These are phyloP conservation scores for Chrysaora quinquecirrha DNA, from an alignment of 30 jellyfish, hydroid and myxozoan species.

Conservation along the genomic window DNA sequence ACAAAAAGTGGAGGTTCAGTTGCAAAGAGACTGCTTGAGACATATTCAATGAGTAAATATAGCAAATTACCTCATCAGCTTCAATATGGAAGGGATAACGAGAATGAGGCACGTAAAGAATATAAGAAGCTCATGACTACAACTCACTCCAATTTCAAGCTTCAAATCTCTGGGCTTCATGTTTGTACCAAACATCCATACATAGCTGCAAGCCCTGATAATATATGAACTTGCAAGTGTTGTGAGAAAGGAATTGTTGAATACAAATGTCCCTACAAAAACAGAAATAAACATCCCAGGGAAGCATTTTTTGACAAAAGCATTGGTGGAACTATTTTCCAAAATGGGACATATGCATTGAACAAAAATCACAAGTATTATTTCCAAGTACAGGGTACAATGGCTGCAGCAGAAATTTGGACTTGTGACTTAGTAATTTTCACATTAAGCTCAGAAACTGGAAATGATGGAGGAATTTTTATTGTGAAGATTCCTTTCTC, in stretches of 20 bases:
- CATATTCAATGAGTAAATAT: conserved; percentile 48
- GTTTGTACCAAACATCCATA: conserved; percentile 48
- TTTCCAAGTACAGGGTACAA: conserved; percentile 55
- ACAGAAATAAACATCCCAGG: conserved; percentile 45
- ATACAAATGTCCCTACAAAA: conserved; percentile 49
- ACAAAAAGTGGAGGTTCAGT: conserved; percentile 43
- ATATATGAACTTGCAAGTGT: conserved; percentile 48
- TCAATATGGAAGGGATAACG: conserved; percentile 44
- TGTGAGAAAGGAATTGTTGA: conserved; percentile 44
- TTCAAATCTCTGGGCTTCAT: conserved; percentile 46
- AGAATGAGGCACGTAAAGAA: conserved; percentile 45
- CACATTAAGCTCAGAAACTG: conserved; percentile 27
- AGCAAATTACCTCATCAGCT: conserved; percentile 54
- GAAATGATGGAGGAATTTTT: conserved; percentile 39
- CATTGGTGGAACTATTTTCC: conserved; percentile 27
- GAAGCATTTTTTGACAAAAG: conserved; percentile 45
- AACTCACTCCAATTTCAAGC: conserved; percentile 44
- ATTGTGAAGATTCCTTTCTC: conserved; percentile 17
- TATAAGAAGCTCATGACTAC: conserved; percentile 55
- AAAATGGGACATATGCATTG: conserved; percentile 35
- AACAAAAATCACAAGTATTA: conserved; percentile 36
- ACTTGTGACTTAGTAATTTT: conserved; percentile 38
- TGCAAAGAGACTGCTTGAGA: conserved; percentile 60
- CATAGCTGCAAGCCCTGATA: conserved; percentile 68
- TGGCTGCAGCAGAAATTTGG: conserved; percentile 42